Evolutionary conservation across 2,797 vertebrate genomes (phyloP).

Genomic region (Cryptoblepharus egeriae): DNA sequence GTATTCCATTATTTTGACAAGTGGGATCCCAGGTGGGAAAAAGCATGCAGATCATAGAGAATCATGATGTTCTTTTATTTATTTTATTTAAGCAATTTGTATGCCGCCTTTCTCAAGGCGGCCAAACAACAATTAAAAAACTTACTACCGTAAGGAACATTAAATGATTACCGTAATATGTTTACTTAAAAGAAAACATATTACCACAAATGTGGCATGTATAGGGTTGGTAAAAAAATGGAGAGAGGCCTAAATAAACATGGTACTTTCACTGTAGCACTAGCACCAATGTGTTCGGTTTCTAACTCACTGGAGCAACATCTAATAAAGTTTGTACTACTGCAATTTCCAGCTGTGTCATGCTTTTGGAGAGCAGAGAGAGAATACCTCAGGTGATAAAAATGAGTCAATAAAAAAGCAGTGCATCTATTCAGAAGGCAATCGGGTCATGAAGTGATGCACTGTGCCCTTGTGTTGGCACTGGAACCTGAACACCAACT

Average conservation of each 20-base stretch:
- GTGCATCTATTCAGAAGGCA: background rate
- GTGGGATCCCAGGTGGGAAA: slow-evolving; percentile 58
- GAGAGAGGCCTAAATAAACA: background rate
- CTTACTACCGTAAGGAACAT: too few species aligned
- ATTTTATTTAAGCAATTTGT: too few species aligned
- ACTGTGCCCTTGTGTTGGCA: background rate
- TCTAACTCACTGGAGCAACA: background rate
- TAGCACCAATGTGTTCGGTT: background rate
- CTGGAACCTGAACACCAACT: background rate
- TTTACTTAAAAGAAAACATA: background rate
- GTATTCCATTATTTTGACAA: slow-evolving; percentile 73
- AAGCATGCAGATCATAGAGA: slow-evolving; percentile 64
- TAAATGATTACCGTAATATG: too few species aligned
- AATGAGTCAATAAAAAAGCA: background rate
- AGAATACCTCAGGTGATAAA: background rate
- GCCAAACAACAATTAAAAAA: too few species aligned
- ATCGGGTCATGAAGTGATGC: background rate
- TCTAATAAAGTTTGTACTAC: background rate
- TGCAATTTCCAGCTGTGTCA: background rate
- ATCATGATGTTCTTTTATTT: slow-evolving; percentile 49
- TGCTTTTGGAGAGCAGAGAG: background rate
- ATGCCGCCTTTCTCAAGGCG: too few species aligned
- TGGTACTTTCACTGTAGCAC: background rate
- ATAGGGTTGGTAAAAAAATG: background rate
- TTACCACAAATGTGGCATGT: background rate